Base-by-base conservation (phyloP, 2,797 vertebrate genomes). In the Eurystomus glaucurus region DNA sequence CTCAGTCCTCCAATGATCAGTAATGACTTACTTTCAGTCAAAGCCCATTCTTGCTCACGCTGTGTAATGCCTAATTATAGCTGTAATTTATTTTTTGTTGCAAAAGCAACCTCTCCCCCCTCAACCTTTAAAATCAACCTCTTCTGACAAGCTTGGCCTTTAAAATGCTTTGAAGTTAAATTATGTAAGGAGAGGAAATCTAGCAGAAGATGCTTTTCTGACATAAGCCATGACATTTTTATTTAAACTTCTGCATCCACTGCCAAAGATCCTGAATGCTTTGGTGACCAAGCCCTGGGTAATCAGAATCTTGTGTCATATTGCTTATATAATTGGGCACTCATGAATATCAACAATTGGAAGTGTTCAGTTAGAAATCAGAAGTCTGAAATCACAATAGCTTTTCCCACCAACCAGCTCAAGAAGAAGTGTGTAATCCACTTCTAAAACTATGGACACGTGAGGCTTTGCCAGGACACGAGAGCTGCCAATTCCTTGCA, bases 111-210 rank as follows among this genome's bases (percentile, higher is more conserved):
- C 35, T 87, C 50, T 80, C 15, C 20, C 17, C 39, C 52, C 21
- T 87, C 54, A 92, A 69, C 75, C 65, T 94, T 90, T 78, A 90
- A 94, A 88, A 88, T 55, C 69, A 85, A 87, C 65, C 39, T 79
- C 45, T 76, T 91, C 55, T 65, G 82, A 88, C 82, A 92, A 84
- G 51, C 41, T 77, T 91, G 85, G 82, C 91, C 85, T 93, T 93
- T 91, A 77, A 81, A 90, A 87, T 84, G 55, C 46, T 78, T 87
- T 81, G 61, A 90, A 88, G 74, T 85, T 86, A 91, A 83, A 86
- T 89, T 80, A 71, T 55, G 81, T 75, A 86, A 91, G 71, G 69
- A 87, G 65, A 70, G 61, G 74, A 93, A 92, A 90, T 78, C 37
- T 78, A 91, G 57, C 57, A 87, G 78, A 90, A 85, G 78, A 57